These are phyloP conservation scores for Cylindroiulus punctatus DNA, from an alignment of 2,888 invertebrate genomes.

Conservation along the genomic window DNA sequence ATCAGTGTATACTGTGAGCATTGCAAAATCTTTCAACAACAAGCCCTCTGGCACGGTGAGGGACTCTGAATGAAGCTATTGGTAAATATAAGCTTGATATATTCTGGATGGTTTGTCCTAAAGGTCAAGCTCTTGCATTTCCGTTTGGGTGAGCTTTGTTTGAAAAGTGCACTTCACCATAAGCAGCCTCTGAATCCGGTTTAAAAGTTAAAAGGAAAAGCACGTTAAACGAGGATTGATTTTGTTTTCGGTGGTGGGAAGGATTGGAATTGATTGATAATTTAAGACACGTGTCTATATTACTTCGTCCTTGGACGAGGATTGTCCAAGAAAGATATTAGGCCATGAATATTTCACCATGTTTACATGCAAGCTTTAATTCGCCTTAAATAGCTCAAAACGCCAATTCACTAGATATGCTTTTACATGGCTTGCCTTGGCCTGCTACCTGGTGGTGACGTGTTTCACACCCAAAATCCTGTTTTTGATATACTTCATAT, in stretches of 20 bases:
- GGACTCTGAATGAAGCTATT: not conserved
- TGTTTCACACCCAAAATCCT: no score
- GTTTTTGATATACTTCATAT: no score
- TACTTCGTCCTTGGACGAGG: not conserved
- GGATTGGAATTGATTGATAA: constrained; percentile 7
- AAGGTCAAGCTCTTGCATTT: constrained; percentile 27
- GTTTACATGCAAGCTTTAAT: no score
- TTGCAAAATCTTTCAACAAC: not conserved
- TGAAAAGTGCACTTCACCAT: constrained; percentile 34
- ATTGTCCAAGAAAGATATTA: not conserved
- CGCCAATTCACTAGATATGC: no score
- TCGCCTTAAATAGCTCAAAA: no score
- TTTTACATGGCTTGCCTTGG: no score
- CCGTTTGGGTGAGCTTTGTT: constrained; percentile 29
- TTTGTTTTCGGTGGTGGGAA: not conserved
- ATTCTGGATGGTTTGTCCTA: constrained; percentile 1
- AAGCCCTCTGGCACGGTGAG: no score
- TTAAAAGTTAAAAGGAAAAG: constrained; percentile 33
- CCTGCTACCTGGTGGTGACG: no score
- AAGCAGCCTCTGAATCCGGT: not conserved
- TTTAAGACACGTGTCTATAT: constrained; percentile 27
- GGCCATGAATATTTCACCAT: no score
- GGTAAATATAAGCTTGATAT: not conserved
- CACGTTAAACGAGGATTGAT: constrained; percentile 38
- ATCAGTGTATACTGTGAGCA: not conserved